Percentiles rank a stretch among this genome's conserved stretches.
These are phyloP conservation scores for Steinernema carpocapsae DNA, from an alignment of 2,888 invertebrate genomes.

Conservation along the genomic window DNA sequence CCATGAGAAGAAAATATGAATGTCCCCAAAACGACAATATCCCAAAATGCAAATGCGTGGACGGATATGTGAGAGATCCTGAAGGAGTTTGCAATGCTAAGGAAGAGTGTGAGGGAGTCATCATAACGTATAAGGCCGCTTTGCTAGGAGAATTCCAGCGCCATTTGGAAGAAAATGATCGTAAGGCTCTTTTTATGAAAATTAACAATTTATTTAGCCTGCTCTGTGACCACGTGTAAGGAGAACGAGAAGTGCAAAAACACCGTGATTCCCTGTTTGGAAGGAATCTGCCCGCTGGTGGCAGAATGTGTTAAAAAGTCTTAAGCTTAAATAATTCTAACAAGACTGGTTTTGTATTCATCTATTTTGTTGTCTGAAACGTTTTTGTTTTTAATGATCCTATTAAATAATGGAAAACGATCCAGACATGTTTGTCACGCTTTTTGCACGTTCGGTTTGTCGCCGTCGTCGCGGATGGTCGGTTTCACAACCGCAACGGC, in stretches of 20 bases:
- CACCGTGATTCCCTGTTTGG: not conserved
- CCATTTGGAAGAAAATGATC: constrained; percentile 2
- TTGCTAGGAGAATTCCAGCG: no score
- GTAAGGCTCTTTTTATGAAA: not conserved
- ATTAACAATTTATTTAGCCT: not conserved
- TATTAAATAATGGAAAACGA: no score
- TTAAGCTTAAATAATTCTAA: not conserved
- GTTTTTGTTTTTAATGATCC: no score
- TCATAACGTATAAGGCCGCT: no score
- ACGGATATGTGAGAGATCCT: not conserved
- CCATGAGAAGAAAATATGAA: not conserved
- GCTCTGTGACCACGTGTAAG: not conserved
- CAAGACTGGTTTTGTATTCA: not conserved
- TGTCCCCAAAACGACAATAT: not conserved
- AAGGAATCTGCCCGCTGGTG: not conserved
- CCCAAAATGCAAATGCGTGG: not conserved
- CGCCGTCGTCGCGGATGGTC: no score
- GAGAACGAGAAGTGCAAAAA: not conserved
- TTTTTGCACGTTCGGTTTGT: no score
- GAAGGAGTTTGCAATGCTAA: not conserved
- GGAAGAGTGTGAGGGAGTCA: not conserved
- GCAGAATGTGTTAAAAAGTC: not conserved
- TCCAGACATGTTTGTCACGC: no score
- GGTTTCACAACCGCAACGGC: no score
- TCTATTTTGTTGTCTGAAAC: not conserved